Evolutionary conservation across 2,113 vertebrate species (phyloP).

Genomic region (Bombycilla garrulus): DNA sequence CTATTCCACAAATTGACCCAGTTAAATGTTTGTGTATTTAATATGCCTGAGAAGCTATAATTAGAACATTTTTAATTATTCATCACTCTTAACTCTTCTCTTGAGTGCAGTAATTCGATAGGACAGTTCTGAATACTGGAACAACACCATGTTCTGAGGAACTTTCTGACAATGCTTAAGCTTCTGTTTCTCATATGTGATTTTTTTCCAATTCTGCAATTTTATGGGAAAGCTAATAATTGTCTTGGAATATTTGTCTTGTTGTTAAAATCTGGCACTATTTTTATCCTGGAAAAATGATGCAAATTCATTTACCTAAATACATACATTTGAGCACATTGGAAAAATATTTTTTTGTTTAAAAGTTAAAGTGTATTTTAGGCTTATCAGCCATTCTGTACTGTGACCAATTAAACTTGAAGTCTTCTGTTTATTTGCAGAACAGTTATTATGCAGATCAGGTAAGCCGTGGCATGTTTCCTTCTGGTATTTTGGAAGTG

Average conservation of each 20-base stretch:
- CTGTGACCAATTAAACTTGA: background rate
- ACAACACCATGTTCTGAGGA: background rate
- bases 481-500: background rate
- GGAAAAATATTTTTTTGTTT: background rate
- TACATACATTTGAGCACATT: background rate
- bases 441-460: background rate
- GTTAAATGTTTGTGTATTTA: background rate
- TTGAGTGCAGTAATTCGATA: background rate
- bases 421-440: background rate
- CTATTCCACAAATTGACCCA: background rate
- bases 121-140: background rate
- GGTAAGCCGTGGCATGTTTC: background rate
- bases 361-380: background rate
- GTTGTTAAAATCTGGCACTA: background rate
- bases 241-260: background rate
- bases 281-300: background rate
- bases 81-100: slow-evolving; percentile 18
- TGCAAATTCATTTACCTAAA: background rate
- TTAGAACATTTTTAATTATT: slow-evolving; percentile 54
- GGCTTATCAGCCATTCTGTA: background rate
- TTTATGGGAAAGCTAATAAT: background rate
- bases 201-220: background rate
- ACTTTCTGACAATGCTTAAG: background rate
- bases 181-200: background rate
- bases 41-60: slow-evolving; percentile 9